phyloP scores from a whole-genome alignment of 2,888 invertebrate genomes.

The Amphimallon solstitiale region DNA sequence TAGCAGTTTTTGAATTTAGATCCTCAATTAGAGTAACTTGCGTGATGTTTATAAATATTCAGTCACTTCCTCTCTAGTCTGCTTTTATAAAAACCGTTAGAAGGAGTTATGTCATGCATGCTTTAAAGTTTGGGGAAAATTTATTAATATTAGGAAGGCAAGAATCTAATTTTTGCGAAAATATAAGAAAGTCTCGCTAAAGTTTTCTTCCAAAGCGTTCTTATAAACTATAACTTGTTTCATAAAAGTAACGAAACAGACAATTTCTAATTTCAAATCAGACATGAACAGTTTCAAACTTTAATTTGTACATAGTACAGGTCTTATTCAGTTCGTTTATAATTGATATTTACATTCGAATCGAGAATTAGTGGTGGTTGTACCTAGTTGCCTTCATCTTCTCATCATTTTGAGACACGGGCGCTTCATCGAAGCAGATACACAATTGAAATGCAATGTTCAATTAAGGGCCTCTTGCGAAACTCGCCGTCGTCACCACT shows the following conservation, averaged over 20 bases:
- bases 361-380: slow-evolving; percentile 18
- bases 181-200: no score
- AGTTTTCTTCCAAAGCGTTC: no score
- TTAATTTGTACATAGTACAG: background rate
- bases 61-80: no score
- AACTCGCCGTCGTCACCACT: slow-evolving; percentile 4
- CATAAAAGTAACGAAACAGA: background rate
- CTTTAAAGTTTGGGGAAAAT: no score
- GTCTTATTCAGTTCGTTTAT: slow-evolving; percentile 5
- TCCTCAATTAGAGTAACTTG: no score
- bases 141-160: no score
- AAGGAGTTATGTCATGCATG: no score
- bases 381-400: slow-evolving; percentile 26
- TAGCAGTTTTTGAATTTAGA: no score
- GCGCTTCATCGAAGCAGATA: background rate
- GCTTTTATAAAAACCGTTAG: no score
- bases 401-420: background rate
- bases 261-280: slow-evolving; percentile 20
- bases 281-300: slow-evolving; percentile 8
- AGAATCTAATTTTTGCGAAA: no score
- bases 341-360: slow-evolving; percentile 21
- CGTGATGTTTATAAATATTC: no score
- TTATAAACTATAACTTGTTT: no score
- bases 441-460: slow-evolving; percentile 27
- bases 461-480: slow-evolving; percentile 22